Base-by-base conservation (phyloP, 1,140 invertebrate genomes). In the Parasteatoda tepidariorum region DNA sequence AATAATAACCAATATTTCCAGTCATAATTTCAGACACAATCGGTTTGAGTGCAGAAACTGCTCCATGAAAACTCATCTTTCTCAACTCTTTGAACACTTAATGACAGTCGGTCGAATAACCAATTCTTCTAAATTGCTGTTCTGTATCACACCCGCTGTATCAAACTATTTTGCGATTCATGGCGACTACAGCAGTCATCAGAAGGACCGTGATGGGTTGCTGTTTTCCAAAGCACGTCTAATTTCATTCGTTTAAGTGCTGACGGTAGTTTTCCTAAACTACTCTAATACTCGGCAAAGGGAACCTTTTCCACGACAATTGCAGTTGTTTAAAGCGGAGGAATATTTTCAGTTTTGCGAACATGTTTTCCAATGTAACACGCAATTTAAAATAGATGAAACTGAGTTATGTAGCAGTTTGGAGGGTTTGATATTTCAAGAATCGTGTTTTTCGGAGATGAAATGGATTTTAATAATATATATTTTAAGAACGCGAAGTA, bases 41-140 rank as follows among this genome's bases (percentile, higher is more conserved):
- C 24, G 57, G n/a, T 22, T 22, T 22, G 57, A n/a, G 57, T 59
- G 57, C 57, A 22, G 57, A 59, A 59, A 22, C n/a, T 22, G 24
- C 24, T 59, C 38, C 57, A 22, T 59, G n/a, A 59, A 59, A 59
- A 26, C 57, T 59, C 38, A 59, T 59, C 57, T 22, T 59, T 59
- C n/a, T 22, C 2, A 59, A 59, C 57, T 59, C 57, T 59, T 59
- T 59, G 57, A 22, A 59, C 57, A 59, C 57, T 9, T 59, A 59
- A 59, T 59, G 57, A 59, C n/a, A 22, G 57, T 24, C 57, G 24
- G 13, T 59, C 57, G n/a, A 59, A 59, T 59, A 59, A 59, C 57
- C 57, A 59, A 59, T 59, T 59, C 57, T 59, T 59, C n/a, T 59
- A 59, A 59, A 59, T 59, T 59, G 57, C 57, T 59, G 6, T 59